Conservation (phyloP, 2,797 vertebrate genomes). For the Amniataba percoides region DNA sequence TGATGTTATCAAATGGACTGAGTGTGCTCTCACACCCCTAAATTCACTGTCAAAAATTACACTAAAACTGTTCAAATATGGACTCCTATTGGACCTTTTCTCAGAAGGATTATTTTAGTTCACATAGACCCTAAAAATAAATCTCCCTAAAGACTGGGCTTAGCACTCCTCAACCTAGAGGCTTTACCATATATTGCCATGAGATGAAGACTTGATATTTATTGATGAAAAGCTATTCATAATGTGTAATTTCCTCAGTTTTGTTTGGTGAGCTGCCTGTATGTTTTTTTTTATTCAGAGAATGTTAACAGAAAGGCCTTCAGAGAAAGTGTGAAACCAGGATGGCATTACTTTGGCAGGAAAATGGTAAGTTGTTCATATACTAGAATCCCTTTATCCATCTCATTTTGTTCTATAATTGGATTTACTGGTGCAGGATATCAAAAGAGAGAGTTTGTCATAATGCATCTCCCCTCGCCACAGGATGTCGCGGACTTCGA, state of each 20-base stretch:
- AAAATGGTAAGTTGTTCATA: constrained; percentile 90
- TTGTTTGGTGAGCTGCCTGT: neutral
- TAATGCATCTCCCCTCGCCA: constrained; percentile 24
- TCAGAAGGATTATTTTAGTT: constrained; percentile 3
- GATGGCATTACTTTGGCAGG: constrained; percentile 97
- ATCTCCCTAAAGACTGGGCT: neutral
- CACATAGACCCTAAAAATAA: neutral
- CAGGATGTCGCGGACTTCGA: constrained; percentile 97
- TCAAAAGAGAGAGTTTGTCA: neutral
- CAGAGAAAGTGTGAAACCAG: constrained; percentile 89
- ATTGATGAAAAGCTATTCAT: neutral
- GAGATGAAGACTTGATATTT: neutral
- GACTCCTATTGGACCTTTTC: neutral
- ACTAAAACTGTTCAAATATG: neutral
- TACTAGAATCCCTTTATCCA: neutral
- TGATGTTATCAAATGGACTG: constrained; percentile 40
- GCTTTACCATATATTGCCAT: neutral
- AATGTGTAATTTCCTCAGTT: neutral
- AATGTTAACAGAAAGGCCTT: constrained; percentile 90
- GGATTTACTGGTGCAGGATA: neutral
- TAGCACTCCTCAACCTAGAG: neutral
- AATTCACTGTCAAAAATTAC: constrained; percentile 31
- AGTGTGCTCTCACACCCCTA: constrained; percentile 39
- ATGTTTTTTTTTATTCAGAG: constrained; percentile 78
- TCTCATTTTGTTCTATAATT: neutral